Evolutionary conservation across 2,113 vertebrate species (phyloP).

Genomic region (Eulemur macaco): DNA sequence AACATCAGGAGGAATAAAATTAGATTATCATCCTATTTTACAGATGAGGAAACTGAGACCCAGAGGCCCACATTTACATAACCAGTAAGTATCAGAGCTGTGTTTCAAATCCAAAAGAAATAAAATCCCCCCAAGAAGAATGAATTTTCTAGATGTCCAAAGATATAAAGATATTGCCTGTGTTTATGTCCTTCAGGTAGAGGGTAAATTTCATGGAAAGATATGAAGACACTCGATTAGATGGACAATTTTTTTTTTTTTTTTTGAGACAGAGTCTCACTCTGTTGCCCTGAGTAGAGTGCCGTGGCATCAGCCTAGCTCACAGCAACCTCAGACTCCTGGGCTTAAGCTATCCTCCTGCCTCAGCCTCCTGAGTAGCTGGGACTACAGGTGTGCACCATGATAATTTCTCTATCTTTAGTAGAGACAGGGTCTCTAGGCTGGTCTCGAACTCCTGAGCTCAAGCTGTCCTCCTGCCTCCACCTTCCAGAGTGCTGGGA

Average conservation of each 20-base stretch:
- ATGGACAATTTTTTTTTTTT: neutral
- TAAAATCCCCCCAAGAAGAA: neutral
- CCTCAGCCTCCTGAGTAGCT: no score
- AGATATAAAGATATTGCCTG: neutral
- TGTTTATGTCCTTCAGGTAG: neutral
- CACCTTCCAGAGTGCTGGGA: no score
- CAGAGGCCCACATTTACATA: neutral
- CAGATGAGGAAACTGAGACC: conserved; percentile 21
- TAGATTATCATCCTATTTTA: neutral
- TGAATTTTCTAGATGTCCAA: neutral
- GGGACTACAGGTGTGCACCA: no score
- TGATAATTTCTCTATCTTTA: no score
- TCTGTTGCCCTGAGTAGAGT: no score
- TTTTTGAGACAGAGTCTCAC: no score
- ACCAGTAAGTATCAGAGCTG: neutral
- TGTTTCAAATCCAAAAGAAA: neutral
- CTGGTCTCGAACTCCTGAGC: no score
- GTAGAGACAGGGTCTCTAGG: no score
- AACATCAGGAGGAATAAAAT: neutral
- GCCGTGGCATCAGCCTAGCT: no score
- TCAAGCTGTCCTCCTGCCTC: no score
- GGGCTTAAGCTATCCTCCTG: no score
- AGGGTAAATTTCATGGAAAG: neutral
- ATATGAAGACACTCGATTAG: neutral
- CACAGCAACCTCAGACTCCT: no score